Conservation (phyloP, 2,797 vertebrate species). For the Gallinago solitaria region DNA sequence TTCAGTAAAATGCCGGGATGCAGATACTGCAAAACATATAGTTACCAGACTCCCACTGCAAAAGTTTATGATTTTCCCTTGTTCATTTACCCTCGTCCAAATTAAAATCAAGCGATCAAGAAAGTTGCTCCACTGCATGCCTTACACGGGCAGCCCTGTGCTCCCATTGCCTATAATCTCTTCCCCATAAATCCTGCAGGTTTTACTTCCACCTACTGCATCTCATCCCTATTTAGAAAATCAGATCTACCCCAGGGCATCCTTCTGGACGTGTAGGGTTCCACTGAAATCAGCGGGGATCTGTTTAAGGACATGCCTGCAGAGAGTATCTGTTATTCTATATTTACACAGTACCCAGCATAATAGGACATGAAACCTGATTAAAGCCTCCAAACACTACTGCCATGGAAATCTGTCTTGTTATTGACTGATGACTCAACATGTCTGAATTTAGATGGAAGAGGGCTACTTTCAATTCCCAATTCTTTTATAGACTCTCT, state of each 20-base stretch:
- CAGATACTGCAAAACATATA: neutral
- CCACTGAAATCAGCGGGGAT: conserved; percentile 48
- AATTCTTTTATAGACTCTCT: conserved; percentile 52
- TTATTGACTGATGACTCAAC: conserved; percentile 70
- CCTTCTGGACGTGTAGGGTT: neutral
- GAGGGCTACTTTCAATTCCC: conserved; percentile 57
- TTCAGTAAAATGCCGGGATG: neutral
- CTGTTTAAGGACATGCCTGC: conserved; percentile 49
- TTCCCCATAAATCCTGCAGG: neutral
- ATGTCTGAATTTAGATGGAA: conserved; percentile 60
- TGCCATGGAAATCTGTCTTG: conserved; percentile 59
- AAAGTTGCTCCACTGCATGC: neutral
- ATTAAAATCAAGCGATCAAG: neutral
- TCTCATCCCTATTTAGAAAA: conserved; percentile 33
- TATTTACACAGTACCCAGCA: conserved; percentile 50
- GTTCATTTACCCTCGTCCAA: neutral
- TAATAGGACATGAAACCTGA: conserved; percentile 55
- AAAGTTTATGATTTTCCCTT: neutral
- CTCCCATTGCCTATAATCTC: neutral
- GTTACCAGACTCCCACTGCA: neutral
- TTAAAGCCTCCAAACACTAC: conserved; percentile 51
- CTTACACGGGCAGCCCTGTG: neutral
- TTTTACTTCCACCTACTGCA: conserved; percentile 1
- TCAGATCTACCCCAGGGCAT: conserved; percentile 17
- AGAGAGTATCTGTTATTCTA: conserved; percentile 55